phyloP scores from a whole-genome alignment of 2,888 invertebrate species.

The Odontothrips loti region DNA sequence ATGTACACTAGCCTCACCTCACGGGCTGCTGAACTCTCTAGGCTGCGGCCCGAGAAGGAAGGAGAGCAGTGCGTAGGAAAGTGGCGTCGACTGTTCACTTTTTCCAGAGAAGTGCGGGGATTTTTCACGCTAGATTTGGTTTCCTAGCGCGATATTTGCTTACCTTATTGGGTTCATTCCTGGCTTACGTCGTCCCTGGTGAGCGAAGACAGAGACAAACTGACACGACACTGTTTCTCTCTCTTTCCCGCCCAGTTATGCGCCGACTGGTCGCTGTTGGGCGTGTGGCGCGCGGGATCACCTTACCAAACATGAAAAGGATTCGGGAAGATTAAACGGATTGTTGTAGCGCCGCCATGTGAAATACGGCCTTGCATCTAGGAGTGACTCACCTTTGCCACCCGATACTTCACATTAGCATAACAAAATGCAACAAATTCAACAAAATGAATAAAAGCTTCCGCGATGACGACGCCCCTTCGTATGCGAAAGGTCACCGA shows the following conservation, averaged over 20 bases:
- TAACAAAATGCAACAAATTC: conserved; percentile 1
- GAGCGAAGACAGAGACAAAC: background rate
- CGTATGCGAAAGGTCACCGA: background rate
- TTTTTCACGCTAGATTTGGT: too few relatives aligned
- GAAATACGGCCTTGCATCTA: conserved; percentile 19
- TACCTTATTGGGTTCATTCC: too few relatives aligned
- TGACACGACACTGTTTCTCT: background rate
- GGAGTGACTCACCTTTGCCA: conserved; percentile 8
- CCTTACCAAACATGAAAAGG: background rate
- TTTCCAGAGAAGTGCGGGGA: too few relatives aligned
- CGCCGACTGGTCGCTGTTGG: background rate
- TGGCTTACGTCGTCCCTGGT: background rate
- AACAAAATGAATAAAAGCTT: background rate
- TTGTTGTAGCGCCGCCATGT: background rate
- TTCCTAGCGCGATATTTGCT: too few relatives aligned
- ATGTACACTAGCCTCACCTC: background rate
- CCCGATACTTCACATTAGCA: background rate
- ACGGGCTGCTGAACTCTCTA: background rate
- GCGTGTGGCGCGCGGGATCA: background rate
- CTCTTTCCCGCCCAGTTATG: background rate
- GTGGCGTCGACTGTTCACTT: background rate
- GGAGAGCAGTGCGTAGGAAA: background rate
- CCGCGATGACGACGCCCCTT: background rate
- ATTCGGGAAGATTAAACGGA: background rate
- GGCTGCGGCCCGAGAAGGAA: background rate